Percentiles rank a stretch among this genome's conserved stretches.
phyloP scores from a whole-genome alignment of 30 jellyfish, hydroid and myxozoan species.

The Cassiopea xamachana region DNA sequence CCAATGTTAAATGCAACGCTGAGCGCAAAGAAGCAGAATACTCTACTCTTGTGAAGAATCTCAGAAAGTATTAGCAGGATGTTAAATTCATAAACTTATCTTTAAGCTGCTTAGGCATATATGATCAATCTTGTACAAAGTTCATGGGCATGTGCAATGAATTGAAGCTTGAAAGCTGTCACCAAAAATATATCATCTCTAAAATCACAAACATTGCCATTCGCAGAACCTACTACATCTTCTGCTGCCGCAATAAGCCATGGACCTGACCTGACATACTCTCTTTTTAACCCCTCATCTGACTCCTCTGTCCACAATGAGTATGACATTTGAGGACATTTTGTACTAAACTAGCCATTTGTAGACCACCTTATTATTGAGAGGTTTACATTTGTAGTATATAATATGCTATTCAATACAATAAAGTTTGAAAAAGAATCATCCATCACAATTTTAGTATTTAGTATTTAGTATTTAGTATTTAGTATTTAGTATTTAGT shows the following conservation, averaged over 20 bases:
- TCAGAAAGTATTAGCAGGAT: background rate
- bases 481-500: no score
- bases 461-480: no score
- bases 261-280: background rate
- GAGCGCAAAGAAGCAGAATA: background rate
- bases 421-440: no score
- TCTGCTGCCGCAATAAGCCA: background rate
- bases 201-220: background rate
- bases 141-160: background rate
- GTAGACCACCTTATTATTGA: no score
- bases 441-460: no score
- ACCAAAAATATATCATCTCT: background rate
- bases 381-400: no score
- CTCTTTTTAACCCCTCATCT: background rate
- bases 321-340: no score
- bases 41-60: background rate
- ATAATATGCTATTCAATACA: no score
- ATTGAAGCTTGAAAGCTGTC: background rate
- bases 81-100: no score
- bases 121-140: background rate
- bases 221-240: background rate
- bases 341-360: no score
- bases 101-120: background rate
- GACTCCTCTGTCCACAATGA: no score
- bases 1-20: background rate